Evolutionary conservation across 2,797 vertebrate genomes (phyloP).

Genomic region (Okamejei kenojei): DNA sequence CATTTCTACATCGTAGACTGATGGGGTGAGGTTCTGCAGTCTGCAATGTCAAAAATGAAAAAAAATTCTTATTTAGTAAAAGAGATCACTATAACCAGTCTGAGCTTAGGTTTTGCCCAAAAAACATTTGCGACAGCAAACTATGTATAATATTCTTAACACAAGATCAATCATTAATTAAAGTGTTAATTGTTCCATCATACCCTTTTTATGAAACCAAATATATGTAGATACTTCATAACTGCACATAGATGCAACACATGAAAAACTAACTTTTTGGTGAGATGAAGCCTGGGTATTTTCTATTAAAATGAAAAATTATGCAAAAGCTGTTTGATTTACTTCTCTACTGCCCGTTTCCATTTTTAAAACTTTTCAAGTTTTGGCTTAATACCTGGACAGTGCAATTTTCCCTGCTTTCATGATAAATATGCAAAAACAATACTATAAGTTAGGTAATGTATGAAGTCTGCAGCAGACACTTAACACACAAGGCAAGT

Average conservation of each 20-base stretch:
- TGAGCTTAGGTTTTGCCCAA: conserved; percentile 34
- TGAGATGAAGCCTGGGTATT: not conserved
- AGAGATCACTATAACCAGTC: conserved; percentile 27
- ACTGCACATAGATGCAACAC: not conserved
- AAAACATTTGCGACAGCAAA: conserved; percentile 33
- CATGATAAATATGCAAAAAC: not conserved
- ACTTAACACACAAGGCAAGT: not conserved
- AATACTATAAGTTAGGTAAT: not conserved
- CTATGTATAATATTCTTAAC: conserved; percentile 35
- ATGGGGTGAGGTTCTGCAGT: conserved; percentile 38
- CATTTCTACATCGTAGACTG: conserved; percentile 39
- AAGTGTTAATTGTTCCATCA: not conserved
- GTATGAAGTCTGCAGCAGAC: not conserved
- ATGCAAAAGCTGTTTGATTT: conserved; percentile 18
- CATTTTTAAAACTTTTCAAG: not conserved
- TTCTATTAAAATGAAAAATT: not conserved
- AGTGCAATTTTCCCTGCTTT: not conserved
- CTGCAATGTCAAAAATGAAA: conserved; percentile 38
- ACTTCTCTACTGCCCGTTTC: not conserved
- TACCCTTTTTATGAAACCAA: not conserved
- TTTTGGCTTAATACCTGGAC: not conserved
- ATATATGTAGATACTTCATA: not conserved
- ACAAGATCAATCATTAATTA: not conserved
- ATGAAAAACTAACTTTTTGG: not conserved
- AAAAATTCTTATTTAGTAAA: conserved; percentile 39